These are phyloP conservation scores for Anisognathus igniventris DNA, from an alignment of 2,797 vertebrate species.

Conservation along the genomic window DNA sequence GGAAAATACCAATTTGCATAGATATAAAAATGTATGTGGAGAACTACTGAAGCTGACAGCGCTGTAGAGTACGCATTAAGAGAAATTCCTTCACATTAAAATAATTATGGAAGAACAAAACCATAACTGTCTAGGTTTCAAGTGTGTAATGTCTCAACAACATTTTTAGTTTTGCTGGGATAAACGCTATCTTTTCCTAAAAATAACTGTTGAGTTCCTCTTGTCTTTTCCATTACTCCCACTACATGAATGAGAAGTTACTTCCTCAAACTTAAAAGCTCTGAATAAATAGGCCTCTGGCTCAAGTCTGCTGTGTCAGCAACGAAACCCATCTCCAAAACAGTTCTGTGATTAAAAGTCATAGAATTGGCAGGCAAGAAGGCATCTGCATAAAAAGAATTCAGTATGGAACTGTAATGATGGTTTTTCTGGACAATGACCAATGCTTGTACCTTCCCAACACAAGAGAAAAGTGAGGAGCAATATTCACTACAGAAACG, in stretches of 20 bases:
- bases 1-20: neutral
- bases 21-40: neutral
- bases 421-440: neutral
- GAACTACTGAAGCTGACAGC: neutral
- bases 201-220: conserved; percentile 28
- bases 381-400: neutral
- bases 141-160: neutral
- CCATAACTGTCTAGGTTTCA: neutral
- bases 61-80: neutral
- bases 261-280: conserved; percentile 20
- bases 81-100: neutral
- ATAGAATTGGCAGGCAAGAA: neutral
- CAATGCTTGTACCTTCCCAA: neutral
- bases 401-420: neutral
- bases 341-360: neutral
- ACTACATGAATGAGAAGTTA: neutral
- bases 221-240: conserved; percentile 14
- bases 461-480: neutral
- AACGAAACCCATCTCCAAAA: neutral
- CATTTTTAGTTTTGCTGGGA: conserved; percentile 15
- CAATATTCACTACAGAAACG: neutral
- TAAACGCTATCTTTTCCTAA: conserved; percentile 26
- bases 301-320: neutral
- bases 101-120: neutral
- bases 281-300: neutral